Base-by-base conservation (phyloP, 1,140 invertebrate genomes). In the Drosophila jambulina region DNA sequence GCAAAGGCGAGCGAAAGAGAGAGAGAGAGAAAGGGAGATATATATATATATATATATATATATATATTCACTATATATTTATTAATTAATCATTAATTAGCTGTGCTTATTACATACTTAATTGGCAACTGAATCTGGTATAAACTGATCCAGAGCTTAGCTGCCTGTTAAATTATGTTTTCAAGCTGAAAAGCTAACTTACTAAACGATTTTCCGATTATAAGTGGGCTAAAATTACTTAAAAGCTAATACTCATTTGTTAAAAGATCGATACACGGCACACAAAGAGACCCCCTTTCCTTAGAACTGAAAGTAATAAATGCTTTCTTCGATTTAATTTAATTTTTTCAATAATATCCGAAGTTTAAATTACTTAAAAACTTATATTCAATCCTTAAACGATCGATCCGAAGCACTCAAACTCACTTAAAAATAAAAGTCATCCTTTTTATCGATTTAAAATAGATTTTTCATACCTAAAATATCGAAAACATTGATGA, bases 1-100 rank as follows among this genome's bases (percentile, higher is more conserved):
- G 53, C 61, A 60, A 60, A 32, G 13, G 23, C 8, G 19, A 67
- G 42, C 6, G 38, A 53, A 38, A 53, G 60, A 67, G 38, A 36
- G 38, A 51, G 45, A 69, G 48, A 67, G 29, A 43, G 27, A 48
- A 43, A 38, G 43, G 32, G 36, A 61, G 32, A 13, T 17, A n/a
- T 27, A n/a, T 40, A n/a, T 40, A 7, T 4, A 9, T 40, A 40
- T 40, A n/a, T 40, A 7, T 4, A 9, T 40, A 40, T 40, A n/a
- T 40, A 7, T 4, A 9, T 40, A 40, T 40, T 0, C n/a, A n/a
- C n/a, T n/a, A n/a, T n/a, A n/a, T 40, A 7, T 4, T n/a, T 40
- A 40, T 40, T 0, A 40, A n/a, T n/a, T 19, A 19, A 10, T 10
- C 8, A 42, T 19, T 19, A 9, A 8, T 42, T n/a, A 12, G 42